Base-by-base conservation (phyloP, 2,113 vertebrate species). In the Channa maculata region DNA sequence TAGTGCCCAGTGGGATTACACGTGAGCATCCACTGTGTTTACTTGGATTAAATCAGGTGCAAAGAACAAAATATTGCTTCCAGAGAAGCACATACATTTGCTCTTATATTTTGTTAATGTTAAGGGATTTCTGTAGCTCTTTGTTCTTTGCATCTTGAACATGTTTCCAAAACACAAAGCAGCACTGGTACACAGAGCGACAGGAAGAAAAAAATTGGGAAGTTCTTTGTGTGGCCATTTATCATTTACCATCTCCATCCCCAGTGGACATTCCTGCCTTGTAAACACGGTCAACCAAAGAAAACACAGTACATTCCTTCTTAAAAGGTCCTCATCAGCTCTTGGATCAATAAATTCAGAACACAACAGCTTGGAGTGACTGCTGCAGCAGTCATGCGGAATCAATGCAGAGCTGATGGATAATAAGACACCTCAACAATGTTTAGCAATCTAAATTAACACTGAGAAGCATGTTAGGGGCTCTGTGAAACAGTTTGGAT, bases 391-490 rank as follows among this genome's bases (percentile, higher is more conserved):
- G 45, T 58, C 60, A 61, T 66, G 63, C 58, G 50, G 37, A 84
- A 68, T 82, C 36, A 0, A 59, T 58, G 58, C 39, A n/a, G 36
- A 12, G 38, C 10, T 77, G 48, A 77, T 55, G 34, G 76, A 80
- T 80, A 77, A 72, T 39, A 1, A n/a, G 53, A 73, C 51, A 45
- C 12, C 36, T 60, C 48, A 61, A 74, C 75, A 41, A 50, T 71
- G 79, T 76, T 80, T 81, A 61, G 44, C 58, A 39, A 7, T 57
- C 38, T 79, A 13, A 45, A 73, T 64, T 68, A 68, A 76, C 60
- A 51, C 12, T 52, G 15, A 53, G 53, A 81, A 58, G 63, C 61
- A 41, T 54, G 57, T n/a, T 34, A 76, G 50, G 33, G 74, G 50
- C 58, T 70, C 71, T 34, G 62, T 38, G 73, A 73, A 76, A 51